A percentile compares a stretch with the other conserved stretches of the same genome.
Conservation (phyloP, 2,888 invertebrate species). For the Scelioninae gen. 1 region DNA sequence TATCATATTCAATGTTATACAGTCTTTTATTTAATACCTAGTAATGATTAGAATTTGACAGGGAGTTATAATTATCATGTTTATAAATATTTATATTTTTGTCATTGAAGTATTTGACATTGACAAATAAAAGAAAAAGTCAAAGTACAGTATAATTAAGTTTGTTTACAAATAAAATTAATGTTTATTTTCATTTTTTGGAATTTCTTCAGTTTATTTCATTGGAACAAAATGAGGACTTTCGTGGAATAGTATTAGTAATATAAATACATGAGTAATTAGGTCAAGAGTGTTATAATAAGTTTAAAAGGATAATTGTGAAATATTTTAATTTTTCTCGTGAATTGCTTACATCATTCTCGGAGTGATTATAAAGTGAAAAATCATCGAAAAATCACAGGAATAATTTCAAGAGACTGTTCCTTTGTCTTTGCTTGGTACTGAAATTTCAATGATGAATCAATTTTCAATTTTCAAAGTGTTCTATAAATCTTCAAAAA, state of each 20-base stretch:
- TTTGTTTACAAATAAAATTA: no score
- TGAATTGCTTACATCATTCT: background rate
- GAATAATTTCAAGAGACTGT: constrained; percentile 16
- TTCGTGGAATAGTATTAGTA: background rate
- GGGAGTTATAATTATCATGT: no score
- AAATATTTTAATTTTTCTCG: constrained; percentile 22
- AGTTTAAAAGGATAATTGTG: constrained; percentile 1
- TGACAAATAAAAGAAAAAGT: no score
- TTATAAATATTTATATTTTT: no score
- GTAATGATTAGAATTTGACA: background rate
- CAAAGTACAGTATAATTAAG: no score
- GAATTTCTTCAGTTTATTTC: background rate
- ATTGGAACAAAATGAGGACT: background rate
- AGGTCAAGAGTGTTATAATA: constrained; percentile 26
- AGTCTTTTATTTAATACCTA: constrained; percentile 46
- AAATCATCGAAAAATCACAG: background rate
- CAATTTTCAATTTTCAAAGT: constrained; percentile 3
- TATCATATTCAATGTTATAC: constrained; percentile 67
- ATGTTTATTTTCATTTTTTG: no score
- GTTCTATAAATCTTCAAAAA: background rate
- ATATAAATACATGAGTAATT: constrained; percentile 2
- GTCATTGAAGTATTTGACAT: no score
- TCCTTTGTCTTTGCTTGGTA: background rate
- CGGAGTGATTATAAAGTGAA: constrained; percentile 2
- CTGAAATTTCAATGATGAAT: background rate